Base-by-base conservation (phyloP, 2,888 invertebrate species). In the Bibio marci region DNA sequence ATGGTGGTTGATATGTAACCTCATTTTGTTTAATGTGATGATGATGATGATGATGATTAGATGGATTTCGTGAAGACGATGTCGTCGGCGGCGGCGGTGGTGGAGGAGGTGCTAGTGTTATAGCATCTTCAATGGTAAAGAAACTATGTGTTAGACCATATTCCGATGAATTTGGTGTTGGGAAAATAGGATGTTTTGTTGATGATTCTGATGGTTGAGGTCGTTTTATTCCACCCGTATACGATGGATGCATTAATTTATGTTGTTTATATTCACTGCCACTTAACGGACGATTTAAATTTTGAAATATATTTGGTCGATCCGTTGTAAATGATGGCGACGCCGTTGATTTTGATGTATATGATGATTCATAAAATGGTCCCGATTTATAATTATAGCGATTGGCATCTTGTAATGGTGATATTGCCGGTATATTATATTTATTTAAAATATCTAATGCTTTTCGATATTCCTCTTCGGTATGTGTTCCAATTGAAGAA, bases 81-180 rank as follows among this genome's bases (percentile, higher is more conserved):
- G n/a, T n/a, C n/a, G n/a, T n/a, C n/a, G n/a, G n/a, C n/a, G n/a
- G n/a, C 13, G 38, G 38, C 18, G 32, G 38, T 10, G 22, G 37
- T 27, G 17, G 19, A 19, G 34, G 32, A 7, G 39, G 35, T 30
- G 42, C 26, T 13, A 38, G 38, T 13, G 47, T 48, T 3, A 48
- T 40, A 8, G 48, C 48, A 42, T 48, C 48, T 30, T 47, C 45
- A 33, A 48, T 46, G 5, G 48, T 48, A 34, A 48, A 48, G 30
- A 43, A 48, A 30, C 43, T 46, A 27, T 48, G 47, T 1, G 42
- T 43, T 28, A 35, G 28, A 26, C 25, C 25, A 13, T 33, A 25
- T 31, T 10, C 14, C 3, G 13, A 31, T 11, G 28, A 19, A 18
- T 34, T 36, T 10, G 40, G 40, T 4, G 44, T 44, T 28, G 44